Conservation (phyloP, 35 echinoderm and acorn worm species). For the Apostichopus japonicus region DNA sequence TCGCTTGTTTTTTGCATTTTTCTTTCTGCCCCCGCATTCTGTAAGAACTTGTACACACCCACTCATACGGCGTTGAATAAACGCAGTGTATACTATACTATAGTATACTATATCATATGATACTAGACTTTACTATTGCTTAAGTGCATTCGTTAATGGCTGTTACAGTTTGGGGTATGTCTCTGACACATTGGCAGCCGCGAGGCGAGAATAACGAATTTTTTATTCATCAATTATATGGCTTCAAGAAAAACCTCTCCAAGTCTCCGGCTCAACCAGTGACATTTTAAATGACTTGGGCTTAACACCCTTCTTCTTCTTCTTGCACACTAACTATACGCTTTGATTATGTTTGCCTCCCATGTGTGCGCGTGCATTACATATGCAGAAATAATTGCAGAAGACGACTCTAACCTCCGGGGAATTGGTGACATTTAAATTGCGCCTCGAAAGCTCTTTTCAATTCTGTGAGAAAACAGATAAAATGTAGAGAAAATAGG, state of each 20-base stretch:
- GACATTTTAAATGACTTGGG: conserved; percentile 54
- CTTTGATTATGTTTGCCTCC: conserved; percentile 40
- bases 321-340: background rate
- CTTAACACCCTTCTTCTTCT: conserved; percentile 31
- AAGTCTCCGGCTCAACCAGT: background rate
- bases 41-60: too few relatives aligned
- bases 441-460: background rate
- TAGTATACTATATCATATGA: background rate
- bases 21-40: too few relatives aligned
- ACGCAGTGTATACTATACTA: too few relatives aligned
- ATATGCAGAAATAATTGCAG: conserved; percentile 55
- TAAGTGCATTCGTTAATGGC: background rate
- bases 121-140: background rate
- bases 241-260: background rate
- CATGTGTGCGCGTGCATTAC: conserved; percentile 40
- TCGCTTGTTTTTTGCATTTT: too few relatives aligned
- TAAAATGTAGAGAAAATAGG: background rate
- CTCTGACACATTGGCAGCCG: conserved; percentile 9
- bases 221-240: conserved; percentile 43
- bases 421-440: conserved; percentile 53
- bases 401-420: background rate
- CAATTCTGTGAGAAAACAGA: background rate
- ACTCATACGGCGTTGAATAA: too few relatives aligned
- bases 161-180: conserved; percentile 2
- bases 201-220: conserved; percentile 54